Percentiles rank a stretch among this genome's conserved stretches.
Evolutionary conservation across 1,140 invertebrate species (phyloP).

Genomic region (Drosophila novamexicana): DNA sequence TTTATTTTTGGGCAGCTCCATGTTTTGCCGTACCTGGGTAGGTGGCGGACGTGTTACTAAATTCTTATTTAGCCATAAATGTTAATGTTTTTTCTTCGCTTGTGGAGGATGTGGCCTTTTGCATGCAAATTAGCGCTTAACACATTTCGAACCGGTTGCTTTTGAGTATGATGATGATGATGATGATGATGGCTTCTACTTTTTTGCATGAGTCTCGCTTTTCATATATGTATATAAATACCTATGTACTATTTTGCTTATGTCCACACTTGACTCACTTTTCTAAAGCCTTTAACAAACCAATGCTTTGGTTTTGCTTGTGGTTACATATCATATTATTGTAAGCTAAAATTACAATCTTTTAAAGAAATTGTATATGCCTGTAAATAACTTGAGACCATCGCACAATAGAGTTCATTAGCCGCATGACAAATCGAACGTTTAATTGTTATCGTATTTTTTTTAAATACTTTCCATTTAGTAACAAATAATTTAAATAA

Average conservation of each 20-base stretch:
- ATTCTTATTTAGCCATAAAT: constrained; percentile 31
- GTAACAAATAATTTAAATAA: too few species aligned
- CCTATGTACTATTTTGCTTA: not conserved
- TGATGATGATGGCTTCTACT: constrained; percentile 10
- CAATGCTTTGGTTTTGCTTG: not conserved
- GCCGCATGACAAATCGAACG: too few species aligned
- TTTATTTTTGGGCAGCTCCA: constrained; percentile 9
- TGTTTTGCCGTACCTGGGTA: constrained; percentile 3
- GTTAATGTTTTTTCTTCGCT: constrained; percentile 3
- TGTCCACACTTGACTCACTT: constrained; percentile 7
- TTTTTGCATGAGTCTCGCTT: not conserved
- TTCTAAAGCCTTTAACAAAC: not conserved
- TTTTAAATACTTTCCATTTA: too few species aligned
- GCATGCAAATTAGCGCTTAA: constrained; percentile 41
- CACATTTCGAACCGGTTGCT: constrained; percentile 40
- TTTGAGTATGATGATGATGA: constrained; percentile 1
- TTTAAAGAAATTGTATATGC: too few species aligned
- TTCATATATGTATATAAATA: not conserved
- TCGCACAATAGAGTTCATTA: too few species aligned
- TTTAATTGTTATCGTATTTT: too few species aligned
- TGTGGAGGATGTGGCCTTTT: constrained; percentile 21
- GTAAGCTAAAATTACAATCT: not conserved
- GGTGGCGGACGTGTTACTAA: constrained; percentile 17
- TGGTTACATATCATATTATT: not conserved
- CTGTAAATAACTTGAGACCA: too few species aligned